Percentiles rank a stretch among this genome's conserved stretches.
Conservation (phyloP, 2,888 invertebrate species). For the Oscheius myriophilus region DNA sequence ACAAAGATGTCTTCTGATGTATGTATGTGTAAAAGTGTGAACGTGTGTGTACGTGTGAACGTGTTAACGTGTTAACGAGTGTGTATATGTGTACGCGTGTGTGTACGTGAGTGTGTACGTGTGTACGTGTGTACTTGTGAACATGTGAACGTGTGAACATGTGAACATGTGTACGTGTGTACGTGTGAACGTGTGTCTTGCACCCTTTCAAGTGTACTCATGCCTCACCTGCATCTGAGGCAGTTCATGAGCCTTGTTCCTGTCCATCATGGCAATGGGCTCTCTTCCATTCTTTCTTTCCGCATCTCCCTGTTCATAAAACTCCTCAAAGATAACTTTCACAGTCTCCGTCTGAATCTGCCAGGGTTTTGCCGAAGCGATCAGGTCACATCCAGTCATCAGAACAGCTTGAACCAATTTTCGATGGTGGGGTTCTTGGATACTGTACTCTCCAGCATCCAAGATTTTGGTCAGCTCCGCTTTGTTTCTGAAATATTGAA, state of each 20-base stretch:
- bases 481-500: conserved; percentile 74
- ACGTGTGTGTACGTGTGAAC: no score
- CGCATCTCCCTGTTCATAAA: conserved; percentile 82
- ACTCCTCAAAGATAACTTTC: conserved; percentile 84
- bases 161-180: no score
- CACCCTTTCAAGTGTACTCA: neutral
- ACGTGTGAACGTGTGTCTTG: no score
- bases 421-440: conserved; percentile 79
- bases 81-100: no score
- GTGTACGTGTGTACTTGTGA: no score
- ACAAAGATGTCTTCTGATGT: neutral
- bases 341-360: conserved; percentile 84
- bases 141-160: no score
- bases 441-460: conserved; percentile 75
- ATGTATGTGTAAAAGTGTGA: no score
- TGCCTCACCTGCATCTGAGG: conserved; percentile 78
- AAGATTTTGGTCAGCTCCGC: conserved; percentile 56
- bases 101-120: no score
- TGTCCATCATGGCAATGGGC: conserved; percentile 85
- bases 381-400: conserved; percentile 86
- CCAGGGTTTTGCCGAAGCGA: conserved; percentile 87
- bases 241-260: conserved; percentile 80
- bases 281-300: conserved; percentile 79
- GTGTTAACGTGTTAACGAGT: no score
- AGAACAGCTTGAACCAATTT: conserved; percentile 80